Evolutionary conservation across 2,797 vertebrate species (phyloP).

Genomic region (Poecilia gillii): DNA sequence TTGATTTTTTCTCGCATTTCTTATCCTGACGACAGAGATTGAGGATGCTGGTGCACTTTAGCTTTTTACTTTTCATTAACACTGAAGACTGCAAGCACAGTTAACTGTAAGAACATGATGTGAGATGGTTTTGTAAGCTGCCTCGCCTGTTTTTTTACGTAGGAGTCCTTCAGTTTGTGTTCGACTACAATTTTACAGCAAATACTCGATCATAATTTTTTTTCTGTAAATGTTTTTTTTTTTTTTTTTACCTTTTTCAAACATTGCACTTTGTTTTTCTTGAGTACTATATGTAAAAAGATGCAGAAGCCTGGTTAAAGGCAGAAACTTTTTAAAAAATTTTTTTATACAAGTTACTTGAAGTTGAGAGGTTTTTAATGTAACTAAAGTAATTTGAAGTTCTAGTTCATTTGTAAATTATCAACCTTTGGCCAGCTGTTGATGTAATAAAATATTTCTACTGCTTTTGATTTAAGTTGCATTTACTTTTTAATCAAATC

Average conservation of each 20-base stretch:
- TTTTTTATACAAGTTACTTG: constrained; percentile 29
- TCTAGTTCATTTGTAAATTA: background rate
- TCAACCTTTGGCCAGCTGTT: background rate
- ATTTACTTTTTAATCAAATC: background rate
- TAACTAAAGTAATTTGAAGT: constrained; percentile 27
- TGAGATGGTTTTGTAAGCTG: background rate
- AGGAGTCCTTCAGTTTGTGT: background rate
- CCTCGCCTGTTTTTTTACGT: background rate
- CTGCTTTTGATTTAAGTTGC: background rate
- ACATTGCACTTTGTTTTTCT: constrained; percentile 5
- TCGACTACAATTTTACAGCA: background rate
- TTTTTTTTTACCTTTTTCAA: background rate
- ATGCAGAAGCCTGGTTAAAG: background rate
- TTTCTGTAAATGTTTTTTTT: background rate
- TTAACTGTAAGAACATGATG: background rate
- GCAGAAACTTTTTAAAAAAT: constrained; percentile 10
- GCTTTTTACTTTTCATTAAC: constrained; percentile 76
- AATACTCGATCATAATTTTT: background rate
- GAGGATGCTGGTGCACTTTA: constrained; percentile 73
- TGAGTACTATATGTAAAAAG: background rate
- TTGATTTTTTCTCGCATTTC: constrained; percentile 85
- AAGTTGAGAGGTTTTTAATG: constrained; percentile 18
- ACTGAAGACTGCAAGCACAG: background rate
- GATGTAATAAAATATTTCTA: background rate
- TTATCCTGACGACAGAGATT: constrained; percentile 69